Conservation (phyloP, 2,888 invertebrate species). For the Phlogophora meticulosa region DNA sequence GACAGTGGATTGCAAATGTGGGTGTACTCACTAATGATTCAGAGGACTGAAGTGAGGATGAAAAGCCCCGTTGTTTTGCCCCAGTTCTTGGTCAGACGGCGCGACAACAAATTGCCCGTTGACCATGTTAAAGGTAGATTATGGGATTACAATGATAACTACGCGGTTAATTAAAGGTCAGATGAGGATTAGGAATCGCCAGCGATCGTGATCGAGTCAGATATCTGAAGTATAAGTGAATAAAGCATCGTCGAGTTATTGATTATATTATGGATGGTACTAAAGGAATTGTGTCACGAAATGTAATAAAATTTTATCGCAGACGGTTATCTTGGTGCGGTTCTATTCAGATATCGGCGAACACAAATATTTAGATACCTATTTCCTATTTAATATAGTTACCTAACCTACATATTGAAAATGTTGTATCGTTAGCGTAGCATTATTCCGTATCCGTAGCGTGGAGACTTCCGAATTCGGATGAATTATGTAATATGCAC, state of each 20-base stretch:
- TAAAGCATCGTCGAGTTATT: constrained; percentile 64
- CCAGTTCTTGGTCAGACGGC: constrained; percentile 69
- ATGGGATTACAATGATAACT: constrained; percentile 68
- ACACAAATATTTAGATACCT: constrained; percentile 64
- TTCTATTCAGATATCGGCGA: constrained; percentile 67
- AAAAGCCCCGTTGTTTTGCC: constrained; percentile 82
- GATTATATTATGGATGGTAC: constrained; percentile 72
- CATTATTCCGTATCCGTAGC: constrained; percentile 28
- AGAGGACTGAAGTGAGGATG: constrained; percentile 76
- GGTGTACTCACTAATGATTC: constrained; percentile 86
- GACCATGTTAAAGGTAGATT: constrained; percentile 71
- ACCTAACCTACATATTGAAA: constrained; percentile 62
- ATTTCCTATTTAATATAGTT: constrained; percentile 66
- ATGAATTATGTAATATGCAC: constrained; percentile 39
- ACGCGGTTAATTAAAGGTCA: constrained; percentile 71
- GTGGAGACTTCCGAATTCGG: constrained; percentile 12
- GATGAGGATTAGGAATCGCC: constrained; percentile 56
- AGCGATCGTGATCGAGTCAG: constrained; percentile 12
- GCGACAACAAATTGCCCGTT: constrained; percentile 68
- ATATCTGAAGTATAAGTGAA: constrained; percentile 47
- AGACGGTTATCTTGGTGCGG: constrained; percentile 73
- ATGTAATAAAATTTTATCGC: constrained; percentile 81
- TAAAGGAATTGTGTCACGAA: constrained; percentile 78
- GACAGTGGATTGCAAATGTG: constrained; percentile 82
- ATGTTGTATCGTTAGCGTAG: constrained; percentile 28